Conservation (phyloP, 2,888 invertebrate species). For the Diaprepes abbreviatus region DNA sequence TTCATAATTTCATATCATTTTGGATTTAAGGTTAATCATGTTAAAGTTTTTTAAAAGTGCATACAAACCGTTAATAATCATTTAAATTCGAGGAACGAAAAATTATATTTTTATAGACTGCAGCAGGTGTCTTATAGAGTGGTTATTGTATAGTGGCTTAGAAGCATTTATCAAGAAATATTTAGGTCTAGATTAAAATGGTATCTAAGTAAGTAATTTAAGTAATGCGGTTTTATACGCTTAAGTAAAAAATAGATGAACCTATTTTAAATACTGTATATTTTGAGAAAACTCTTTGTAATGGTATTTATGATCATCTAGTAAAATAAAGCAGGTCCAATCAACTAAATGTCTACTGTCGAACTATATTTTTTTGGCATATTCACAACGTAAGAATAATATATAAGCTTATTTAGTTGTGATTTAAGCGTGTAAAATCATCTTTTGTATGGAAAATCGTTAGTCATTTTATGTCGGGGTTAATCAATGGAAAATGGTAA, state of each 20-base stretch:
- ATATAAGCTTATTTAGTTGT: background rate
- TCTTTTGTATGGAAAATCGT: background rate
- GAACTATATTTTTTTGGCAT: too few relatives aligned
- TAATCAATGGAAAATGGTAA: background rate
- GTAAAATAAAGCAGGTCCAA: too few relatives aligned
- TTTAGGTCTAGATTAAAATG: background rate
- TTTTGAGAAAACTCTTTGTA: too few relatives aligned
- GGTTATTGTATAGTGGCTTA: slow-evolving; percentile 21
- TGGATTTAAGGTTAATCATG: background rate
- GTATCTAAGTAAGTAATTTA: background rate
- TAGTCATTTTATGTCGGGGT: background rate
- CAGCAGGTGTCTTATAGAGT: slow-evolving; percentile 46
- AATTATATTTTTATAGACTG: slow-evolving; percentile 42
- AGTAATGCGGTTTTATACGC: slow-evolving; percentile 11
- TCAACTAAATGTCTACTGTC: too few relatives aligned
- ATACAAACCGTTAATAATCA: background rate
- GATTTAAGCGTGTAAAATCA: background rate
- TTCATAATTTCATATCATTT: slow-evolving; percentile 7
- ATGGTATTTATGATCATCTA: too few relatives aligned
- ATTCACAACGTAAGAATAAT: too few relatives aligned
- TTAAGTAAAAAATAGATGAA: too few relatives aligned
- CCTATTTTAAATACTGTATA: too few relatives aligned
- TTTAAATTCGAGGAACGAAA: slow-evolving; percentile 3
- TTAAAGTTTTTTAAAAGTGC: slow-evolving; percentile 15
- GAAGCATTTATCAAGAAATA: slow-evolving; percentile 15